A percentile compares a stretch with the other conserved stretches of the same genome.
phyloP scores from a whole-genome alignment of 2,797 vertebrate genomes.

The Sebastes wilsoni region DNA sequence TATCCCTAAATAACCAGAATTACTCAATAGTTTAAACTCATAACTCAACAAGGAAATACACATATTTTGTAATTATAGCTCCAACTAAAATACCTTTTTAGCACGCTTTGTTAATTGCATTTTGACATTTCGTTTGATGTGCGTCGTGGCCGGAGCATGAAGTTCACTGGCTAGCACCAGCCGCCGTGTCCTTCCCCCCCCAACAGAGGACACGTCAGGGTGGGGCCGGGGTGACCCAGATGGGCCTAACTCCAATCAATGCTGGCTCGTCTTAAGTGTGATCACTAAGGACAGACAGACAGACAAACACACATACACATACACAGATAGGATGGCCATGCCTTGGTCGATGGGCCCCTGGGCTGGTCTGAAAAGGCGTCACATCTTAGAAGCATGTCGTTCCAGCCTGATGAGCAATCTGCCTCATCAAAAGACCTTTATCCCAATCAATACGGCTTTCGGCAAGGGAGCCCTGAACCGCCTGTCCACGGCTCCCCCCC shows the following conservation, averaged over 20 bases:
- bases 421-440: conserved; percentile 84
- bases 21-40: neutral
- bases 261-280: conserved; percentile 65
- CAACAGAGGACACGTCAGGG: conserved; percentile 59
- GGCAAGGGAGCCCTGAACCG: conserved; percentile 62
- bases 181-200: conserved; percentile 37
- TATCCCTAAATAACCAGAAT: neutral
- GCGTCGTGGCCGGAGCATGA: conserved; percentile 30
- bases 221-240: conserved; percentile 58
- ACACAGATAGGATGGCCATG: conserved; percentile 36
- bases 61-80: neutral
- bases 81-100: neutral
- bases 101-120: neutral
- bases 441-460: conserved; percentile 82
- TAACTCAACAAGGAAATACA: neutral
- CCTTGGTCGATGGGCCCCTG: conserved; percentile 74
- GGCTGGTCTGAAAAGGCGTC: conserved; percentile 77
- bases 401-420: conserved; percentile 85
- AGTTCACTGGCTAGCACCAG: conserved; percentile 56
- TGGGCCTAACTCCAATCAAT: conserved; percentile 73
- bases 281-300: conserved; percentile 65
- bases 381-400: conserved; percentile 81
- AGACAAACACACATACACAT: conserved; percentile 20
- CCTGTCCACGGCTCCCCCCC: conserved; percentile 45
- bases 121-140: conserved; percentile 20